Evolutionary conservation across 2,888 invertebrate genomes (phyloP), one percentile per base, ranked within the genome.

Genomic region (Clunio marinus): DNA sequence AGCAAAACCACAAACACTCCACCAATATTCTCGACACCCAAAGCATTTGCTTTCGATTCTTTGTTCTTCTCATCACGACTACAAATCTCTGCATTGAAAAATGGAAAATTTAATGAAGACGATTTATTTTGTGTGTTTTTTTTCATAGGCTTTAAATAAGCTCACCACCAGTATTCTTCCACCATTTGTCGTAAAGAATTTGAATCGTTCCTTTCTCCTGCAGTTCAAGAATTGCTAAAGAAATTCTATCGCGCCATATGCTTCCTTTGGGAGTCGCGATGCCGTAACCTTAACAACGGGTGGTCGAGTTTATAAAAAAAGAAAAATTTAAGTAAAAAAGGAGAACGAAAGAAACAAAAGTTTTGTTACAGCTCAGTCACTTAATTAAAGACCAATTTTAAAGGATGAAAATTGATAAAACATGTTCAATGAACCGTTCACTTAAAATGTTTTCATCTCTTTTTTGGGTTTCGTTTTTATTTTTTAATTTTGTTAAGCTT

Each of bases 81-180:
- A 76, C 95, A 95, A 0, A 91, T 91, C 73, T 93, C 92, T 0
- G n/a, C n/a, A n/a, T n/a, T n/a, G n/a, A n/a, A n/a, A n/a, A n/a
- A n/a, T n/a, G n/a, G n/a, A n/a, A n/a, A n/a, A n/a, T n/a, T n/a
- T n/a, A n/a, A n/a, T n/a, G n/a, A n/a, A n/a, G n/a, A n/a, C n/a
- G n/a, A n/a, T n/a, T n/a, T n/a, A n/a, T n/a, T n/a, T n/a, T n/a
- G n/a, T n/a, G n/a, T n/a, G n/a, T n/a, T n/a, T n/a, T n/a, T n/a
- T n/a, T n/a, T n/a, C n/a, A n/a, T n/a, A n/a, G n/a, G n/a, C n/a
- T n/a, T n/a, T n/a, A n/a, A n/a, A n/a, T n/a, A n/a, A n/a, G n/a
- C n/a, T n/a, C n/a, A n/a, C n/a, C n/a, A n/a, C 94, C 94, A 0
- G 93, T 93, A 75, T 94, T 93, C 80, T 96, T 94, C 97, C 97